A percentile compares a stretch with the other conserved stretches of the same genome.
Conservation (phyloP, 2,888 invertebrate genomes). For the Cryptocheilus praepositus region DNA sequence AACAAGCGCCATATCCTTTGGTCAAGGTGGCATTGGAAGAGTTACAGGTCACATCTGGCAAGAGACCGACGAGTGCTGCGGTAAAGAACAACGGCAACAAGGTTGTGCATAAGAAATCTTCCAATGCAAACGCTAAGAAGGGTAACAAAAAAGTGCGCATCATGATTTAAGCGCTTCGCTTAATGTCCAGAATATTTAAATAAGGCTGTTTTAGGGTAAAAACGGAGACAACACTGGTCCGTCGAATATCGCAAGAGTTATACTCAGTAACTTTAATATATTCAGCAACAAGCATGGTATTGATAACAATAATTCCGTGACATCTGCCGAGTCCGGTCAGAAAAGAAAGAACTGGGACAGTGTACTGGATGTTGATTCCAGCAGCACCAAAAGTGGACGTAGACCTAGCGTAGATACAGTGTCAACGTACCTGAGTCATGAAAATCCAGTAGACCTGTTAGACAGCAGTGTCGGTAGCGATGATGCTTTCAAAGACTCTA, state of each 20-base stretch:
- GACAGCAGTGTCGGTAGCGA: conserved; percentile 85
- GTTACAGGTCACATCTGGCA: conserved; percentile 60
- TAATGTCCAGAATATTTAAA: neutral
- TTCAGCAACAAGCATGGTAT: conserved; percentile 78
- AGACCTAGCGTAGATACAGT: conserved; percentile 92
- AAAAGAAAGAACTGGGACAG: conserved; percentile 71
- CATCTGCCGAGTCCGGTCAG: conserved; percentile 57
- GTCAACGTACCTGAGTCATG: conserved; percentile 91
- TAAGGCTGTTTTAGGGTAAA: conserved; percentile 58
- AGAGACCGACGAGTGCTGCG: conserved; percentile 43
- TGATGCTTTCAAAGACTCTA: conserved; percentile 80
- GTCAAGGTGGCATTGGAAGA: conserved; percentile 81
- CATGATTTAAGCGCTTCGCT: neutral
- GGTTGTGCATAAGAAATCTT: conserved; percentile 66
- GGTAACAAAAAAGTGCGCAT: conserved; percentile 73
- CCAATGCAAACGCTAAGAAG: conserved; percentile 68
- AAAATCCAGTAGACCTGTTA: conserved; percentile 84
- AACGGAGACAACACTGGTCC: conserved; percentile 76
- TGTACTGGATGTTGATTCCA: conserved; percentile 81
- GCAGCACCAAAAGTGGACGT: conserved; percentile 85
- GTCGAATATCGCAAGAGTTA: conserved; percentile 84
- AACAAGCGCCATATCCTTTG: conserved; percentile 89
- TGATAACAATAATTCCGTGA: conserved; percentile 62
- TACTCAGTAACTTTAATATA: conserved; percentile 88
- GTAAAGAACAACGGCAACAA: conserved; percentile 63